Base-by-base conservation (phyloP, 2,113 vertebrate genomes). In the Dolichotis patagonum region DNA sequence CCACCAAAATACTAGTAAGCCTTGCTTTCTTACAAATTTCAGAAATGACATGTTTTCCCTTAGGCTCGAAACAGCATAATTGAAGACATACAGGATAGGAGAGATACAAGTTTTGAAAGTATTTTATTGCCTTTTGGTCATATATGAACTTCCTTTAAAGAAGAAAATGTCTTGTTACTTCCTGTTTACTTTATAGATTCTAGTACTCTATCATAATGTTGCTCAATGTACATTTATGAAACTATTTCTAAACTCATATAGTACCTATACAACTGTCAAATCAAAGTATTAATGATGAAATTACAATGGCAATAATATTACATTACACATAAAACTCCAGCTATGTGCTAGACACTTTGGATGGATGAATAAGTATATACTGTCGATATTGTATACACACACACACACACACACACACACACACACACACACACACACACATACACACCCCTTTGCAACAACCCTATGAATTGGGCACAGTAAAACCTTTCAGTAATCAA, bases 401-500 rank as follows among this genome's bases (percentile, higher is more conserved):
- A 60, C 12, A 30, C 35, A 46, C 24, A n/a, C 62, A 46, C 10
- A 26, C n/a, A 49, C 24, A n/a, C 67, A 2, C 7, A 43, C 30
- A 75, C 14, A 83, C n/a, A 52, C 16, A 30, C 38, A 56, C 54
- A 17, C 54, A 56, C 14, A 17, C 56, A 58, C 56, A 58, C 19
- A 5, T n/a, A n/a, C n/a, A n/a, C n/a, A n/a, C n/a, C n/a, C 71
- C 11, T 93, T 90, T 86, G 19, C 24, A 88, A 41, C 69, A 85
- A 46, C 26, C 22, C 54, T 75, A 0, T 63, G 30, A 94, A 38
- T 19, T 69, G 67, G 52, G 3, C 46, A 77, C 32, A 96, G 4
- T 92, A 78, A 96, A 94, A 85, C 43, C 56, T n/a, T 46, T 2
- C 14, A 96, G 8, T 91, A 88, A 43, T 85, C 69, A 5, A 73